Evolutionary conservation across 2,113 vertebrate genomes (phyloP).

Genomic region (Forbesichthys papilliferus): DNA sequence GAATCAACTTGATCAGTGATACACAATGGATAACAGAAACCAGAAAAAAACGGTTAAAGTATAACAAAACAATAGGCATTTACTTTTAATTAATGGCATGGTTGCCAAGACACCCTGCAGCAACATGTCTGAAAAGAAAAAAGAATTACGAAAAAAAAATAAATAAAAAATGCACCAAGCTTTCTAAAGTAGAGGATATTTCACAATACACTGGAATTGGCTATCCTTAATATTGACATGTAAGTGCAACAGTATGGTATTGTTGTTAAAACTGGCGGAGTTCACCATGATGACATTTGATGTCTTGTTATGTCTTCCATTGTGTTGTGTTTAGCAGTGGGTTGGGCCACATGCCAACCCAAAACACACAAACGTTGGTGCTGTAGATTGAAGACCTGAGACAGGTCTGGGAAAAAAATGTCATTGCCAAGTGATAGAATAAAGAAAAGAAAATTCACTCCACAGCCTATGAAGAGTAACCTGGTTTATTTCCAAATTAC

Average conservation of each 20-base stretch:
- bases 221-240: constrained; percentile 5
- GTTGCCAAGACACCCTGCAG: constrained; percentile 58
- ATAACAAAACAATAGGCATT: constrained; percentile 30
- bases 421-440: neutral
- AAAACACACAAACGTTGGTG: neutral
- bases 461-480: too few species aligned
- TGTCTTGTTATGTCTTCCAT: neutral
- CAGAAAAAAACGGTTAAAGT: constrained; percentile 7
- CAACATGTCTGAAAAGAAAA: constrained; percentile 38
- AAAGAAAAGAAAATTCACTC: too few species aligned
- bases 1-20: constrained; percentile 30
- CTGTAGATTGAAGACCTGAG: neutral
- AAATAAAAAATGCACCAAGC: constrained; percentile 32
- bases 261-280: neutral
- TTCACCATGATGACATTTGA: neutral
- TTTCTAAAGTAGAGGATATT: constrained; percentile 47
- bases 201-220: constrained; percentile 31
- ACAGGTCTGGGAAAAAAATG: neutral
- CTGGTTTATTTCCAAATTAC: too few species aligned
- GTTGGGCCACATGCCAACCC: neutral
- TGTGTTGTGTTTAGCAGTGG: neutral
- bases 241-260: constrained; percentile 24
- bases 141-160: constrained; percentile 50
- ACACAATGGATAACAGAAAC: constrained; percentile 44
- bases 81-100: constrained; percentile 35